Evolutionary conservation across 2,797 vertebrate genomes (phyloP), one percentile per base, ranked within the genome.

Genomic region (Pteropus rufus): DNA sequence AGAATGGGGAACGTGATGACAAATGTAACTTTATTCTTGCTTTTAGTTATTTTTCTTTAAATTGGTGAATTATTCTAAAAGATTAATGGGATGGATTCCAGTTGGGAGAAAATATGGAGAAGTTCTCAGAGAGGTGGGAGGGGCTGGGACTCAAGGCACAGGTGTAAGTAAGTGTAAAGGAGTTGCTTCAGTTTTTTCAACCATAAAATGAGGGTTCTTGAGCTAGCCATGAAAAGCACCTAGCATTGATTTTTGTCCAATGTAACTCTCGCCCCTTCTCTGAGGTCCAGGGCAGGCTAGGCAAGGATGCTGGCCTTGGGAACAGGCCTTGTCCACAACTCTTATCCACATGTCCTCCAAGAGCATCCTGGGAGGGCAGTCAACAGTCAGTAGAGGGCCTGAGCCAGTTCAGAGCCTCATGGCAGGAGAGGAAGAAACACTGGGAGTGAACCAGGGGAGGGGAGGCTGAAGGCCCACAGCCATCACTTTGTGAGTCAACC

Each of bases 101-200:
- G 2, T 5, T 69, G 85, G 79, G 70, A 84, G 79, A 75, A 54
- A 62, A 90, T 31, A 24, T 0, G 41, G 31, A 64, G 9, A 58
- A 31, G 5, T 89, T 73, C 24, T 64, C 18, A 70, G 44, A 24
- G 72, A 77, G 29, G 9, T 60, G 29, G 49, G 72, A 54, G 34
- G 2, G 19, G 41, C 10, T 75, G 31, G 8, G 12, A 56, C 39
- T 41, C 36, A 46, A 94, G 58, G 65, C 23, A 64, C 73, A 67
- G 23, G 52, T 64, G 7, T 39, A 90, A 44, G 39, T 19, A 86
- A 52, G 46, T 15, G 29, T 39, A 11, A 56, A 58, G 18, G 18
- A 34, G 72, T 67, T 83, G 29, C 39, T 70, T 87, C 76, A 52
- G 70, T 93, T 87, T 95, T 29, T 44, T 76, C 69, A 52, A 21